phyloP scores from a whole-genome alignment of 2,113 vertebrate genomes.

The Semnornis frantzii region DNA sequence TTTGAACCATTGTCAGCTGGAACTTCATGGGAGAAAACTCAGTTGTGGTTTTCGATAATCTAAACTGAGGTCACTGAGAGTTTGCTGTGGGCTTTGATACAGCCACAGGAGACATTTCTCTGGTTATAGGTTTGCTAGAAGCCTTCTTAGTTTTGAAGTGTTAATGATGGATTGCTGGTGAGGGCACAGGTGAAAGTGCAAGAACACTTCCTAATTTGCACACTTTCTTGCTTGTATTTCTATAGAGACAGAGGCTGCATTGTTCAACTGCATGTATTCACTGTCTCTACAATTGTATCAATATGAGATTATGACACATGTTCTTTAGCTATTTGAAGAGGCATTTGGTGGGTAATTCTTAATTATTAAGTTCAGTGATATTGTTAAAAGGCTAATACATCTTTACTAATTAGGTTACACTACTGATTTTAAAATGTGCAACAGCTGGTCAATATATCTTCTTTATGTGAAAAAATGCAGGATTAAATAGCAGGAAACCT shows the following conservation, averaged over 20 bases:
- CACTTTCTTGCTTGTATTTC: not conserved
- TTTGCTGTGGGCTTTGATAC: not conserved
- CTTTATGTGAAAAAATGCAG: not conserved
- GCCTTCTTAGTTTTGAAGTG: not conserved
- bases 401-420: not conserved
- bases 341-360: not conserved
- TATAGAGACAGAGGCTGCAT: not conserved
- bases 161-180: not conserved
- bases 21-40: not conserved
- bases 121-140: not conserved
- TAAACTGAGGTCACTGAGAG: not conserved
- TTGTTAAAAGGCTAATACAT: not conserved
- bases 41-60: not conserved
- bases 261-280: not conserved
- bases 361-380: not conserved
- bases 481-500: not conserved
- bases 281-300: not conserved
- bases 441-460: not conserved
- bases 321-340: not conserved
- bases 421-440: not conserved
- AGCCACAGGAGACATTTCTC: not conserved
- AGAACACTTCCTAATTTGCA: conserved; percentile 1
- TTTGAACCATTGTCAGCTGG: not conserved
- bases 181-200: not conserved
- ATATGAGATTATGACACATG: not conserved